These are phyloP conservation scores for Aporophyla lueneburgensis DNA, from an alignment of 2,888 invertebrate species.

Conservation along the genomic window DNA sequence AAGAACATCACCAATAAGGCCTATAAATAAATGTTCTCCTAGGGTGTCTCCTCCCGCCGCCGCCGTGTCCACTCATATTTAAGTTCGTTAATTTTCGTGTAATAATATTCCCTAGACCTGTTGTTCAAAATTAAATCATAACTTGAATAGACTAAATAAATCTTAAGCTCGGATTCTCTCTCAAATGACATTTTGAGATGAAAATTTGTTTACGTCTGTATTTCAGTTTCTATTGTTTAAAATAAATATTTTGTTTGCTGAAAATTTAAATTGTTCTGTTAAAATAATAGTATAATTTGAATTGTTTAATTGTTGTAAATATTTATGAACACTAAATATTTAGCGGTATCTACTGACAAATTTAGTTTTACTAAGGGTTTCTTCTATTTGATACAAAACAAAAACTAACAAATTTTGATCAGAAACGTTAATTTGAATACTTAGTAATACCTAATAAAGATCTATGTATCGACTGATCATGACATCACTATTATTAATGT, in stretches of 20 bases:
- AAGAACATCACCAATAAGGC: too few species aligned
- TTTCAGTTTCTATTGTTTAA: conserved; percentile 12
- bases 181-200: conserved; percentile 46
- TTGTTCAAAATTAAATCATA: conserved; percentile 47
- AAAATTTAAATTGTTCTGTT: conserved; percentile 20
- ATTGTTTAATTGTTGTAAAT: conserved; percentile 1
- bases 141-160: conserved; percentile 51
- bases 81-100: background rate
- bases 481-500: background rate
- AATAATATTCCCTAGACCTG: conserved; percentile 13
- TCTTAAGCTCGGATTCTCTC: conserved; percentile 42
- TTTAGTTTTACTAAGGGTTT: background rate
- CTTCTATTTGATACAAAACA: background rate
- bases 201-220: conserved; percentile 39
- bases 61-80: background rate
- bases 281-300: background rate
- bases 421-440: background rate
- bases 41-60: too few species aligned
- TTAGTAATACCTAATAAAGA: background rate
- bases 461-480: background rate
- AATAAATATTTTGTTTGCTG: conserved; percentile 26
- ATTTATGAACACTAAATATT: conserved; percentile 1
- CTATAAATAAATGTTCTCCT: background rate
- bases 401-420: background rate
- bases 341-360: background rate